Percentiles rank a stretch among this genome's conserved stretches.
These are phyloP conservation scores for Atlantisia rogersi DNA, from an alignment of 2,113 vertebrate genomes.

Conservation along the genomic window DNA sequence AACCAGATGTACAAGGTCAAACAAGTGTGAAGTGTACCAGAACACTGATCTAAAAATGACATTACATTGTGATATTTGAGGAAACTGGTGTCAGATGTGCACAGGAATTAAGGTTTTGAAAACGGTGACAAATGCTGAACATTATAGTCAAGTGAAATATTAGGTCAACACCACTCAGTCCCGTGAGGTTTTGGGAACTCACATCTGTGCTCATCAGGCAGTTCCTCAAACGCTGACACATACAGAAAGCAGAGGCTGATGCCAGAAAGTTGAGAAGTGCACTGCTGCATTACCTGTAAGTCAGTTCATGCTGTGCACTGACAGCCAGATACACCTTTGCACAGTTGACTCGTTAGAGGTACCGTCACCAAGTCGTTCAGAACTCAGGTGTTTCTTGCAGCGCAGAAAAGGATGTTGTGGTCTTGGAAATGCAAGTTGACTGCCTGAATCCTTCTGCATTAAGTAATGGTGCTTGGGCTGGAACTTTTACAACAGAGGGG, in stretches of 20 bases:
- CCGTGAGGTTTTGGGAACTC: neutral
- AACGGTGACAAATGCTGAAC: neutral
- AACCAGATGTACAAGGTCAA: conserved; percentile 18
- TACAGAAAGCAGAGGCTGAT: neutral
- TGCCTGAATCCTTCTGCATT: neutral
- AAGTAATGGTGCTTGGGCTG: neutral
- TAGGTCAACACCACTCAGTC: neutral
- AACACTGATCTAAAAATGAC: neutral
- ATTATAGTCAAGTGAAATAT: neutral
- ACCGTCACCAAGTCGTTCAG: neutral
- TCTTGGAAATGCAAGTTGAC: neutral
- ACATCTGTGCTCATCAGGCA: rapidly evolving
- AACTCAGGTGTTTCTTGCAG: neutral
- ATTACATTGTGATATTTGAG: neutral
- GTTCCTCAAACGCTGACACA: neutral
- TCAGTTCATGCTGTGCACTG: neutral
- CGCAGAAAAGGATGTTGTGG: neutral
- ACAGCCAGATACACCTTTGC: neutral
- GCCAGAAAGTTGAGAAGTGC: neutral
- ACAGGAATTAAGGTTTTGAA: neutral
- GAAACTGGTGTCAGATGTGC: neutral
- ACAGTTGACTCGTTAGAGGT: neutral
- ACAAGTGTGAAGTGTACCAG: neutral
- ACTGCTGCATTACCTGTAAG: neutral
- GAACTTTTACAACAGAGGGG: neutral